A percentile compares a stretch with the other conserved stretches of the same genome.
Evolutionary conservation across 2,113 vertebrate genomes (phyloP).

Genomic region (Boulengerochromis microlepis): DNA sequence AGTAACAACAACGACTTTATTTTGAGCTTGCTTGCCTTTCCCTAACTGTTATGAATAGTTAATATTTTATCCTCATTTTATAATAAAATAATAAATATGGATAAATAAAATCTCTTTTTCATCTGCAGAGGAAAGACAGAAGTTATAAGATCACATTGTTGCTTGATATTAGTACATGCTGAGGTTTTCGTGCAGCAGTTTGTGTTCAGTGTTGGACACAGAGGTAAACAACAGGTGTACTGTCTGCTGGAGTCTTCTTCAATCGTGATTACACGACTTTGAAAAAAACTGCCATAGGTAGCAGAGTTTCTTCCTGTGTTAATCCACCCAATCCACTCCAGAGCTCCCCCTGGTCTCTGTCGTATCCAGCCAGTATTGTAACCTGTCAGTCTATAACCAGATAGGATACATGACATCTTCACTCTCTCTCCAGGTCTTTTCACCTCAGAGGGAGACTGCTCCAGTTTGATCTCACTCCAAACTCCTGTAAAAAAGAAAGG

Average conservation of each 20-base stretch:
- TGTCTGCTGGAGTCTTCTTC: not conserved
- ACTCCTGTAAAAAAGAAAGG: not conserved
- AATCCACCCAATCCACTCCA: slow-evolving; percentile 6
- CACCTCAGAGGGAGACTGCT: not conserved
- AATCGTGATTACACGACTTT: rapidly evolving
- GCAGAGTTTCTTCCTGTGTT: rapidly evolving
- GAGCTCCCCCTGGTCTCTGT: slow-evolving; percentile 10
- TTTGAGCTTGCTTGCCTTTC: not conserved
- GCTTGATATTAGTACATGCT: not conserved
- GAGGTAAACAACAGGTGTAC: not conserved
- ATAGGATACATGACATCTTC: not conserved
- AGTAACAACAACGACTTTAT: not conserved
- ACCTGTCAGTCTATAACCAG: not conserved
- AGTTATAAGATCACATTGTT: not conserved
- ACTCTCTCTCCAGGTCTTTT: not conserved
- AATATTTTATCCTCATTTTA: not conserved
- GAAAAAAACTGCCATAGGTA: rapidly evolving
- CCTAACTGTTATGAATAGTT: not conserved
- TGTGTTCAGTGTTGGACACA: not conserved
- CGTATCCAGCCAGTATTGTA: slow-evolving; percentile 7
- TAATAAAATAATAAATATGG: not conserved
- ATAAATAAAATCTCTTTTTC: not conserved
- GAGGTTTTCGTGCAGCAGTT: rapidly evolving
- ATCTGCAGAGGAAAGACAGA: not conserved
- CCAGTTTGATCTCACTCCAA: not conserved